A percentile compares a stretch with the other conserved stretches of the same genome.
phyloP scores from a whole-genome alignment of 2,888 invertebrate genomes.

The Cheiracanthium punctorium region DNA sequence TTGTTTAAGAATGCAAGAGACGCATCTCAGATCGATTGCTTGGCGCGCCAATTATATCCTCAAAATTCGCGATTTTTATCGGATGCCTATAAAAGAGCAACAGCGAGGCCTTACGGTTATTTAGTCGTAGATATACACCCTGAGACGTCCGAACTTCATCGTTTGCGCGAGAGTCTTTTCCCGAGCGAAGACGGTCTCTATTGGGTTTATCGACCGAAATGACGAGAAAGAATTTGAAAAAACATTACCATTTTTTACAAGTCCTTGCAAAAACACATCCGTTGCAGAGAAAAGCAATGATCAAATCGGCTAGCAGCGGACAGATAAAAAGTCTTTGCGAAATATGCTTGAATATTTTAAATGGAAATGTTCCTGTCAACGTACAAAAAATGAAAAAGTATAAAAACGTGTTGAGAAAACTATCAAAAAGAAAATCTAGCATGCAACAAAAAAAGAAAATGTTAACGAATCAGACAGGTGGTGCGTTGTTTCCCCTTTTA shows the following conservation, averaged over 20 bases:
- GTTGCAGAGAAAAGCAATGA: neutral
- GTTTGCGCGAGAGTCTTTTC: neutral
- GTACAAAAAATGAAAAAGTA: constrained; percentile 31
- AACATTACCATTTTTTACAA: neutral
- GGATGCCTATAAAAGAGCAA: constrained; percentile 66
- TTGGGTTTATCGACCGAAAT: neutral
- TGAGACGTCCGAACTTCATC: no score
- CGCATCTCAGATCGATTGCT: constrained; percentile 33
- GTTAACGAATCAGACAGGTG: constrained; percentile 40
- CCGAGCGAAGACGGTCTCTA: neutral
- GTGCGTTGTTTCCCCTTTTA: constrained; percentile 35
- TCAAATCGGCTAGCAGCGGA: neutral
- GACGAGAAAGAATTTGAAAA: neutral
- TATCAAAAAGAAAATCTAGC: neutral
- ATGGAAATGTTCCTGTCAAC: constrained; percentile 18
- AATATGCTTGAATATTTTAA: constrained; percentile 33
- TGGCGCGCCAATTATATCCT: constrained; percentile 31
- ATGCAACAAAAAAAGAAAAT: constrained; percentile 11
- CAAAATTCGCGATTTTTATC: constrained; percentile 27
- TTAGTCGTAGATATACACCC: no score
- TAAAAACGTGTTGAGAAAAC: neutral
- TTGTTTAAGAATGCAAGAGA: constrained; percentile 50
- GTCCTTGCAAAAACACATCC: neutral
- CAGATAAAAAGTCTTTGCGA: constrained; percentile 20
- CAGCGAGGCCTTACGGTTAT: constrained; percentile 58